These are phyloP conservation scores for Rhyacophila brunnea DNA, from an alignment of 1,140 invertebrate genomes.

Conservation along the genomic window DNA sequence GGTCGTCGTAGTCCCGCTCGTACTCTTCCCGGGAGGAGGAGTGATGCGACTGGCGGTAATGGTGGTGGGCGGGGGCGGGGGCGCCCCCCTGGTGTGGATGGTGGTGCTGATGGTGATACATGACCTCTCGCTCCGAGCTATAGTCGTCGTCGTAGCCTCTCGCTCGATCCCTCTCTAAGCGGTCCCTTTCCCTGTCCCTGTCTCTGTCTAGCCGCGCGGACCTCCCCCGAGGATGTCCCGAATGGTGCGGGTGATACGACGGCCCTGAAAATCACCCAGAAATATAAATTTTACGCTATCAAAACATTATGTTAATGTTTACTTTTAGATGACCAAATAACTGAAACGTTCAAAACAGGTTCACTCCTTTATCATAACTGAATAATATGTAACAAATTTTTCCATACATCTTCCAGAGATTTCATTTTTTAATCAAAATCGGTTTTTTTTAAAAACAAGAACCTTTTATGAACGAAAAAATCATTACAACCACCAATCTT, in stretches of 20 bases:
- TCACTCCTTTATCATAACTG: too few relatives aligned
- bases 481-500: too few relatives aligned
- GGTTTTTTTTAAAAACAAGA: too few relatives aligned
- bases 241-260: slow-evolving; percentile 33
- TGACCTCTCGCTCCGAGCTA: slow-evolving; percentile 44
- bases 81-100: slow-evolving; percentile 14
- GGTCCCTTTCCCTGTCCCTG: slow-evolving; percentile 43
- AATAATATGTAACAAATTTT: too few relatives aligned
- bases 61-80: slow-evolving; percentile 23
- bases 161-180: slow-evolving; percentile 43
- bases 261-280: slow-evolving; percentile 20
- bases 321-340: too few relatives aligned
- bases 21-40: slow-evolving; percentile 31
- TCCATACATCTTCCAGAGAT: too few relatives aligned
- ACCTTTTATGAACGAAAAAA: too few relatives aligned
- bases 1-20: slow-evolving; percentile 38
- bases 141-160: slow-evolving; percentile 53
- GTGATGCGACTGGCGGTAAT: slow-evolving; percentile 40
- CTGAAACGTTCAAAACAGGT: too few relatives aligned
- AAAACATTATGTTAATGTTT: too few relatives aligned
- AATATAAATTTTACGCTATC: neutral
- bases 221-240: slow-evolving; percentile 23
- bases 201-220: slow-evolving; percentile 31
- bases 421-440: too few relatives aligned
- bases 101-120: slow-evolving; percentile 37